Evolutionary conservation across 2,797 vertebrate species (phyloP).

Genomic region (Semotilus atromaculatus): DNA sequence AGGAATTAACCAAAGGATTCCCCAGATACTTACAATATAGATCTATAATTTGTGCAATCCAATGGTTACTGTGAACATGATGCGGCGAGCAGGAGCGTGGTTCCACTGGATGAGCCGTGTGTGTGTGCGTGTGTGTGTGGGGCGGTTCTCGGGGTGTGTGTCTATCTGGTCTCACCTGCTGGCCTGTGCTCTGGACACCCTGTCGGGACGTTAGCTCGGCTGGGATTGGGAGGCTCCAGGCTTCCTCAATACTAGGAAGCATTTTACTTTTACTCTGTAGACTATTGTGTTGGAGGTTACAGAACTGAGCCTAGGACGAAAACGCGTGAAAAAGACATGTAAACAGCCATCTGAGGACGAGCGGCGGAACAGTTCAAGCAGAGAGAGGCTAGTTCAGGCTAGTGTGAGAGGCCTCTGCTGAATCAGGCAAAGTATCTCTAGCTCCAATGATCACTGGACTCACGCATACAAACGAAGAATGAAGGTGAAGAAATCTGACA

Average conservation of each 20-base stretch:
- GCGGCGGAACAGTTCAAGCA: slow-evolving; percentile 49
- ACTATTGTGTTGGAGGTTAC: slow-evolving; percentile 99
- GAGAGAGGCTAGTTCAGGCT: neutral
- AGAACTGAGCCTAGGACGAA: slow-evolving; percentile 99
- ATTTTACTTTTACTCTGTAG: slow-evolving; percentile 99
- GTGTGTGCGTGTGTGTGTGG: slow-evolving; percentile 9
- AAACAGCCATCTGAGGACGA: slow-evolving; percentile 51
- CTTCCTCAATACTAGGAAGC: slow-evolving; percentile 99
- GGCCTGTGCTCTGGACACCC: slow-evolving; percentile 97
- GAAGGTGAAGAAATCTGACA: slow-evolving; percentile 34
- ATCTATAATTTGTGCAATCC: neutral
- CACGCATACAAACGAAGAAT: slow-evolving; percentile 48
- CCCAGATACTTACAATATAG: neutral
- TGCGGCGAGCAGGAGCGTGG: slow-evolving; percentile 34
- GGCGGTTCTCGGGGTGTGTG: slow-evolving; percentile 58
- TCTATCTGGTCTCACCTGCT: slow-evolving; percentile 92
- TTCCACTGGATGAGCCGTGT: slow-evolving; percentile 19
- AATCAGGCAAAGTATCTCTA: neutral
- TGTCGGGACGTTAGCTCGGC: slow-evolving; percentile 99
- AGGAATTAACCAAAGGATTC: neutral
- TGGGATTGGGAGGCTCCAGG: slow-evolving; percentile 99
- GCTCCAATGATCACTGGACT: slow-evolving; percentile 27
- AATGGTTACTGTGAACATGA: neutral
- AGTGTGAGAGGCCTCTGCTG: too few relatives aligned
- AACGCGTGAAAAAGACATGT: slow-evolving; percentile 94